Conservation (phyloP, 1,140 invertebrate species). For the Drosophila pandora region DNA sequence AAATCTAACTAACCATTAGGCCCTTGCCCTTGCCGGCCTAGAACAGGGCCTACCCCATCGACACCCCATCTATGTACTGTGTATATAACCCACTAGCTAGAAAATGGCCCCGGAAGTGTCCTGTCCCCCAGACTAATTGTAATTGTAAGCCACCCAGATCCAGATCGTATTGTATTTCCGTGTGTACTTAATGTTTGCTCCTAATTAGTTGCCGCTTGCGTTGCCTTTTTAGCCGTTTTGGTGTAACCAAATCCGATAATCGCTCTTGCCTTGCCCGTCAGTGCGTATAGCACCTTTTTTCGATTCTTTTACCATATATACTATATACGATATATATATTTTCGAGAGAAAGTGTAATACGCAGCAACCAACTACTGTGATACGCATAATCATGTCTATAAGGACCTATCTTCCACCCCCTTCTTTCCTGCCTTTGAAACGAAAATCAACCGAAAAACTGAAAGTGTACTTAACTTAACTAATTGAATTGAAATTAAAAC, state of each 20-base stretch:
- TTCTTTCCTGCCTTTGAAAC: neutral
- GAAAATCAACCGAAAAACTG: neutral
- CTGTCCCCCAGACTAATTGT: neutral
- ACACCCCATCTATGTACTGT: constrained; percentile 36
- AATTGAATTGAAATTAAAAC: constrained; percentile 2
- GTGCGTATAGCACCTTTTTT: constrained; percentile 1
- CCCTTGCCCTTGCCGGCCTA: too few relatives aligned
- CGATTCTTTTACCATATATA: constrained; percentile 15
- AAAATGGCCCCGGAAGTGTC: neutral
- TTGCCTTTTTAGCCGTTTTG: constrained; percentile 27
- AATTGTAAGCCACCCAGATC: neutral
- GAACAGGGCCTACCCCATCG: too few relatives aligned
- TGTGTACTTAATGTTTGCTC: constrained; percentile 34
- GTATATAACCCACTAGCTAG: constrained; percentile 31
- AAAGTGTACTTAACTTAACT: constrained; percentile 46
- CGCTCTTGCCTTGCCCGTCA: constrained; percentile 48
- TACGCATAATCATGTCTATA: constrained; percentile 53
- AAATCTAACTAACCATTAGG: neutral
- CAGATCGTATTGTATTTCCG: constrained; percentile 25
- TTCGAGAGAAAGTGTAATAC: constrained; percentile 14
- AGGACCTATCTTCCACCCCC: constrained; percentile 1
- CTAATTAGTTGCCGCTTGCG: constrained; percentile 32
- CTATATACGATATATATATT: constrained; percentile 14
- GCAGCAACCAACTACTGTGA: constrained; percentile 76
- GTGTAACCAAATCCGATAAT: constrained; percentile 64